Evolutionary conservation across 1,140 invertebrate genomes (phyloP), one percentile per base, ranked within the genome.

Genomic region (Parapsyche elsis): DNA sequence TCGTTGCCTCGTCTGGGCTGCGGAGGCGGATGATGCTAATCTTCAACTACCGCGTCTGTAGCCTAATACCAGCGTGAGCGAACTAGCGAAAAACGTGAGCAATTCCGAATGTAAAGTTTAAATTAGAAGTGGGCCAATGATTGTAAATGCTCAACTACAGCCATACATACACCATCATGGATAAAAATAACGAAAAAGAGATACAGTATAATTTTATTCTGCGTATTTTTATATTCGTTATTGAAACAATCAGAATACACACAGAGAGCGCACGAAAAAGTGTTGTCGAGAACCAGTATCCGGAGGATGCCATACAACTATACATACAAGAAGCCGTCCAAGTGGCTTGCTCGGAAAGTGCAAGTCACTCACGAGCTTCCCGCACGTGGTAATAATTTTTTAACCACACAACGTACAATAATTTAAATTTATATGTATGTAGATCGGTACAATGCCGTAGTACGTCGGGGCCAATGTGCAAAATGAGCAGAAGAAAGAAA

Each of bases 1-100:
- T 30, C 75, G 23, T 59, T 45, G 73, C 21, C 57, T 75, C 49
- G 46, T 57, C 23, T 49, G 9, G 14, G 64, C 64, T n/a, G 26
- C 26, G 38, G 10, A 44, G 71, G 71, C 75, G 75, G 75, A 77
- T 64, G 75, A 77, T 77, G 75, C 38, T 77, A 77, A 77, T 77
- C 75, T 77, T 77, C 30, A 14, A 46, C 57, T 44, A 46, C 57
- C 49, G 57, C 21, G 44, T 46, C 71, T 75, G 71, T 38, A 71
- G 61, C 24, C 24, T 67, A 67, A 67, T 67, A 12, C 21, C 67
- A 12, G 30, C 30, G 67, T 38, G 9, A 26, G 21, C 46, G 71
- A 53, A 74, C 64, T 23, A 70, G 23, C 19, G 23, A 70, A 70
- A 70, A 70, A 70, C 53, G 53, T 16, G 53, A 59, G 53, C n/a